A percentile compares a stretch with the other conserved stretches of the same genome.
These are phyloP conservation scores for Drosophila auraria DNA, from an alignment of 1,140 invertebrate genomes.

Conservation along the genomic window DNA sequence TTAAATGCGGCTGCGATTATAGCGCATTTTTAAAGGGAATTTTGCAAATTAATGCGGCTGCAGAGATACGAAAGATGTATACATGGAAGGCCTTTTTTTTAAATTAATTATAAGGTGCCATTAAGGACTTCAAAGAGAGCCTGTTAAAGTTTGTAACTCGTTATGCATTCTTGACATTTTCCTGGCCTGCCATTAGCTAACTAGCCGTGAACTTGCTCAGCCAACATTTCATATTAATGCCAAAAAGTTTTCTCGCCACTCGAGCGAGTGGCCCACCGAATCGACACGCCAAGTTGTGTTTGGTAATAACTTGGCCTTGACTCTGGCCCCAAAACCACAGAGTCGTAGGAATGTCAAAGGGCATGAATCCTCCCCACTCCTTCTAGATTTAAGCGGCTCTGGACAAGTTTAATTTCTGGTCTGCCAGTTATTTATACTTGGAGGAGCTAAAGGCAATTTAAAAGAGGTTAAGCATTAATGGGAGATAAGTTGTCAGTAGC, in stretches of 20 bases:
- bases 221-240: slow-evolving; percentile 31
- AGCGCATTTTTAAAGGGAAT: slow-evolving; percentile 43
- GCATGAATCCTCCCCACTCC: slow-evolving; percentile 8
- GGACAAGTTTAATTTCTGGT: slow-evolving; percentile 37
- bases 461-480: background rate
- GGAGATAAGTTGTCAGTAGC: background rate
- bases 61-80: background rate
- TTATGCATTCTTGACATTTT: slow-evolving; percentile 21
- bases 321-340: slow-evolving; percentile 34
- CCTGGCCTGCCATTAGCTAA: slow-evolving; percentile 30
- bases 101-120: slow-evolving; percentile 2
- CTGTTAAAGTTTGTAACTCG: background rate
- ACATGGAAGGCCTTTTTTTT: background rate
- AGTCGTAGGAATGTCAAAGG: slow-evolving; percentile 51
- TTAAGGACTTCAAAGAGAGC: slow-evolving; percentile 19
- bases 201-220: slow-evolving; percentile 26
- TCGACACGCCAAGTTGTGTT: slow-evolving; percentile 40
- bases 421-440: slow-evolving; percentile 22
- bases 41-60: slow-evolving; percentile 17
- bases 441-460: background rate
- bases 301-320: slow-evolving; percentile 42
- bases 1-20: slow-evolving; percentile 64
- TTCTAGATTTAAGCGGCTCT: background rate
- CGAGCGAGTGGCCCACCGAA: background rate
- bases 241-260: slow-evolving; percentile 39